Evolutionary conservation across 1,140 invertebrate genomes (phyloP), one percentile per base, ranked within the genome.

Genomic region (Heliothis virescens): DNA sequence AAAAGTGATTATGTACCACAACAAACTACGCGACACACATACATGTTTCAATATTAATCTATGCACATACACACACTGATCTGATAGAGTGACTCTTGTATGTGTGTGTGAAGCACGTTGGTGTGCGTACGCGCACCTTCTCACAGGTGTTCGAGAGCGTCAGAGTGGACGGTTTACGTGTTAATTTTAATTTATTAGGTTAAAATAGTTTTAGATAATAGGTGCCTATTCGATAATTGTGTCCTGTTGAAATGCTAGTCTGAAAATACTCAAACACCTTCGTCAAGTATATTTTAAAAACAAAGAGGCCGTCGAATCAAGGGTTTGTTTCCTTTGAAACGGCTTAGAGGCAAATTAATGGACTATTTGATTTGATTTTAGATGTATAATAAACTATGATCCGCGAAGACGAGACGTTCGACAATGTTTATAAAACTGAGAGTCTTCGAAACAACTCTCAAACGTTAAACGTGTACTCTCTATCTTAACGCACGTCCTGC

Each of bases 61-160:
- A 41, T 9, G 29, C 13, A 1, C 9, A 16, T 59, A 67, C 16
- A 73, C 18, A 47, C 29, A 59, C 16, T 1, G 11, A 15, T 13
- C 9, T 57, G 13, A 11, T 60, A 48, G 10, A 21, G 57, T 13
- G 1, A 9, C 1, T 2, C 26, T 41, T 21, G 55, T 60, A 9
- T 60, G 72, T 74, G 72, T 48, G 55, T 10, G 34, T 60, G 29
- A 9, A 12, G 5, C 52, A 9, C 18, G 63, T 67, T 2, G 3
- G 63, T 53, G 67, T 29, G 67, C 18, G 53, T 57, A 26, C 7
- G 47, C 7, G 48, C 47, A 41, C 21, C 26, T 57, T 52, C 26
- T 34, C 82, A 85, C 87, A 91, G 90, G 90, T 90, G 87, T 82
- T 74, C 57, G 5, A 85, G 84, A 83, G 47, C 83, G 85, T 89